Conservation (phyloP, 2,113 vertebrate species). For the Carassius auratus region DNA sequence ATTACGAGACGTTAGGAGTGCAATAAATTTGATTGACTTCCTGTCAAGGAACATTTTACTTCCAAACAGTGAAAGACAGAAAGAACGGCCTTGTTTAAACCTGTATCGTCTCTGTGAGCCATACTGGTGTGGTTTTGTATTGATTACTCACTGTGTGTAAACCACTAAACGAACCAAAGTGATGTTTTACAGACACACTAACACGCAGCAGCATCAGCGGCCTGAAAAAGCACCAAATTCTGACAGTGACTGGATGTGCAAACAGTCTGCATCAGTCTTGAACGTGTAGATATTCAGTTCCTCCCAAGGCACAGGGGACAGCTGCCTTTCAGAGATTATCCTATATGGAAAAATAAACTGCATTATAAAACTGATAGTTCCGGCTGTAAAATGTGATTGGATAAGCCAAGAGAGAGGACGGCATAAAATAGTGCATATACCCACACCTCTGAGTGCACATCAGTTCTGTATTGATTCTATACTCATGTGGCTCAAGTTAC, state of each 20-base stretch:
- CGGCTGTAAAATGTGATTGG: not conserved
- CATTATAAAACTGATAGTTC: conserved; percentile 17
- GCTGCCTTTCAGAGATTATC: conserved; percentile 14
- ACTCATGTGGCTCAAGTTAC: not conserved
- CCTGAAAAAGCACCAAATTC: conserved; percentile 5
- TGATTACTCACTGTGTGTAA: not conserved
- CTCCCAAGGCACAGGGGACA: conserved; percentile 2
- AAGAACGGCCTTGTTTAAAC: conserved; percentile 40
- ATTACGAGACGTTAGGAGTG: conserved; percentile 27
- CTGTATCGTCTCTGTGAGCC: conserved; percentile 14
- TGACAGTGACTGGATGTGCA: conserved; percentile 3
- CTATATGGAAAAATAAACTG: not conserved
- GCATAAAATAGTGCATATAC: not conserved
- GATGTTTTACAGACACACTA: conserved; percentile 44
- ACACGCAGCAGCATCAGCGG: conserved; percentile 10
- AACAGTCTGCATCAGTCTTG: not conserved
- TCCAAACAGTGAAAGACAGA: conserved; percentile 42
- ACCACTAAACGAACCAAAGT: conserved; percentile 32
- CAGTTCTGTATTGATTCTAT: not conserved
- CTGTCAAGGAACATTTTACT: conserved; percentile 35
- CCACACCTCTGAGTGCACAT: not conserved
- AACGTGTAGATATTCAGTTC: not conserved
- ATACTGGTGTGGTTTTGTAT: not conserved
- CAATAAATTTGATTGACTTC: conserved; percentile 30
- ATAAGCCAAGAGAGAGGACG: not conserved